These are phyloP conservation scores for Callyntrura guangdongensis DNA, from an alignment of 2,888 invertebrate genomes.

Conservation along the genomic window DNA sequence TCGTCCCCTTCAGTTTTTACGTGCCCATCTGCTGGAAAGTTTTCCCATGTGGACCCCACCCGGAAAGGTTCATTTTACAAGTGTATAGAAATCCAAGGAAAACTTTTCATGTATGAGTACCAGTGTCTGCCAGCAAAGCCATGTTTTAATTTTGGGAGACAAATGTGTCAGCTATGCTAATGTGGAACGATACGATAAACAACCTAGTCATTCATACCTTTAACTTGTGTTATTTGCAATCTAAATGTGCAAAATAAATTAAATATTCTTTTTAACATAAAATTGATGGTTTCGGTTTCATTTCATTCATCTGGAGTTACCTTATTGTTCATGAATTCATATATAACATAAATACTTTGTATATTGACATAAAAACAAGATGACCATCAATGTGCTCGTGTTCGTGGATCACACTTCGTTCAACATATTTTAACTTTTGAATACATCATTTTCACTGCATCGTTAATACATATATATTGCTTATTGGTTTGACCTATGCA, in stretches of 20 bases:
- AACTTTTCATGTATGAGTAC: slow-evolving; percentile 52
- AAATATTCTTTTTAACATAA: not conserved
- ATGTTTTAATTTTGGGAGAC: slow-evolving; percentile 31
- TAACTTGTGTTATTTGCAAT: not conserved
- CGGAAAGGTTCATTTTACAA: slow-evolving; percentile 57
- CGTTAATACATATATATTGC: too few relatives aligned
- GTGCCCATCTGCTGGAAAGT: slow-evolving; percentile 58
- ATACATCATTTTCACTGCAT: too few relatives aligned
- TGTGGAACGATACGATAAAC: not conserved
- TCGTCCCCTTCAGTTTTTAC: not conserved
- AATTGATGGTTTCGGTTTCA: not conserved
- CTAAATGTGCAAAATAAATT: too few relatives aligned
- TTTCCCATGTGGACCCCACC: slow-evolving; percentile 50
- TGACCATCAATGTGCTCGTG: too few relatives aligned
- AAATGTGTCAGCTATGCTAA: slow-evolving; percentile 21
- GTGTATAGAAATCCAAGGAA: slow-evolving; percentile 46
- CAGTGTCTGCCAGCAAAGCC: slow-evolving; percentile 63
- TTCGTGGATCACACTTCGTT: too few relatives aligned
- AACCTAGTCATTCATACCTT: not conserved
- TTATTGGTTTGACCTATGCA: not conserved
- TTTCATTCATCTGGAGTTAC: not conserved
- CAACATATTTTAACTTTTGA: too few relatives aligned
- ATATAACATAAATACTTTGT: too few relatives aligned
- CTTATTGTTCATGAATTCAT: too few relatives aligned
- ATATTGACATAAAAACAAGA: too few relatives aligned